These are phyloP conservation scores for Allobates femoralis DNA, from an alignment of 2,797 vertebrate species.

Conservation along the genomic window DNA sequence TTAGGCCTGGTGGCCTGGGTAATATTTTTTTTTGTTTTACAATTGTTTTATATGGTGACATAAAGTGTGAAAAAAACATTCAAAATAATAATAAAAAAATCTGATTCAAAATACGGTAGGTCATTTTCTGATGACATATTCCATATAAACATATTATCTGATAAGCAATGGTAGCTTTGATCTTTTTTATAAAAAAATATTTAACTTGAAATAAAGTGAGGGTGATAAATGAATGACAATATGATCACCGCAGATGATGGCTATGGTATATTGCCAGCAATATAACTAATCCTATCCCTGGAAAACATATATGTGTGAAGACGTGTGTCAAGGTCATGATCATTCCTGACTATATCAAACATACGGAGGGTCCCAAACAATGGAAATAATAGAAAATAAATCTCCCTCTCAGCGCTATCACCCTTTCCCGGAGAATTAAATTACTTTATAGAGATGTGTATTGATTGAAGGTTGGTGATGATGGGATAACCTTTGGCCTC, in stretches of 20 bases:
- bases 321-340: slow-evolving; percentile 26
- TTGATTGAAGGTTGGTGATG: slow-evolving; percentile 34
- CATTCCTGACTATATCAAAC: not conserved
- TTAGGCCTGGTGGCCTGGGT: too few species aligned
- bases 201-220: too few species aligned
- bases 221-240: not conserved
- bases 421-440: slow-evolving; percentile 34
- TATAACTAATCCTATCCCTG: not conserved
- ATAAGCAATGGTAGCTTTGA: too few species aligned
- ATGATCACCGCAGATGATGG: not conserved
- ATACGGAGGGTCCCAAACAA: not conserved
- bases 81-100: too few species aligned
- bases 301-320: not conserved
- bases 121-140: too few species aligned
- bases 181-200: too few species aligned
- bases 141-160: too few species aligned
- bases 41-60: too few species aligned
- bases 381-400: not conserved
- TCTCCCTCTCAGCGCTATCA: not conserved
- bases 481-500: slow-evolving; percentile 42
- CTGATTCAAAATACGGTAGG: too few species aligned
- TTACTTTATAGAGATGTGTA: slow-evolving; percentile 21
- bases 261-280: not conserved
- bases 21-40: too few species aligned
- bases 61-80: too few species aligned